Conservation (phyloP, 2,113 vertebrate genomes). For the Rousettus leschenaultii region DNA sequence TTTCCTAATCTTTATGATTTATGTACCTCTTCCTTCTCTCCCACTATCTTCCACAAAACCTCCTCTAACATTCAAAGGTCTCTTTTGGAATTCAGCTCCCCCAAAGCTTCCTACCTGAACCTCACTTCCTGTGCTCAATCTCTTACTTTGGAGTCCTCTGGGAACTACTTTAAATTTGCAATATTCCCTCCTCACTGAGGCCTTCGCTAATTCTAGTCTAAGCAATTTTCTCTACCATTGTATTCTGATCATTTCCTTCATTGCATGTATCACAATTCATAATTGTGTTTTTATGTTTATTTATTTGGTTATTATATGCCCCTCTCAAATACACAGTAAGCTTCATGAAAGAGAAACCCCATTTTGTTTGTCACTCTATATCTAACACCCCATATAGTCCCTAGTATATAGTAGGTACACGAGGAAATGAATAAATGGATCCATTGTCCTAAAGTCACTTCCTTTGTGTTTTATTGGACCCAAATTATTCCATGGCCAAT, state of each 20-base stretch:
- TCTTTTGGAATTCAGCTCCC: not conserved
- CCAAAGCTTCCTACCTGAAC: not conserved
- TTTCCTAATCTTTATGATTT: not conserved
- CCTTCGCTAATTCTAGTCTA: not conserved
- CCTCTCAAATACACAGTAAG: not conserved
- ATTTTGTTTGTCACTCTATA: not conserved
- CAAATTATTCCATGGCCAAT: not conserved
- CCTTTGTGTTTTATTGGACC: not conserved
- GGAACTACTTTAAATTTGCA: conserved; percentile 5
- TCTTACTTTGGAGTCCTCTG: not conserved
- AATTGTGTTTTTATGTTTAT: not conserved
- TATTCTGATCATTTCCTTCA: not conserved
- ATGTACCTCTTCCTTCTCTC: not conserved
- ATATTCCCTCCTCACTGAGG: not conserved
- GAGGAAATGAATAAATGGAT: not conserved
- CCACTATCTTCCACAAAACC: not conserved
- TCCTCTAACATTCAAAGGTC: not conserved
- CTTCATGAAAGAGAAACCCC: not conserved
- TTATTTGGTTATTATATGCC: not conserved
- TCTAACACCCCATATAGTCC: not conserved
- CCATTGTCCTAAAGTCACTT: not conserved
- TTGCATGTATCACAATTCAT: not conserved
- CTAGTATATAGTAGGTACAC: not conserved
- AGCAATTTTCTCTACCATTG: not conserved
- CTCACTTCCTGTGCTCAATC: not conserved